phyloP scores from a whole-genome alignment of 2,888 invertebrate species.

The Autographa pulchrina region DNA sequence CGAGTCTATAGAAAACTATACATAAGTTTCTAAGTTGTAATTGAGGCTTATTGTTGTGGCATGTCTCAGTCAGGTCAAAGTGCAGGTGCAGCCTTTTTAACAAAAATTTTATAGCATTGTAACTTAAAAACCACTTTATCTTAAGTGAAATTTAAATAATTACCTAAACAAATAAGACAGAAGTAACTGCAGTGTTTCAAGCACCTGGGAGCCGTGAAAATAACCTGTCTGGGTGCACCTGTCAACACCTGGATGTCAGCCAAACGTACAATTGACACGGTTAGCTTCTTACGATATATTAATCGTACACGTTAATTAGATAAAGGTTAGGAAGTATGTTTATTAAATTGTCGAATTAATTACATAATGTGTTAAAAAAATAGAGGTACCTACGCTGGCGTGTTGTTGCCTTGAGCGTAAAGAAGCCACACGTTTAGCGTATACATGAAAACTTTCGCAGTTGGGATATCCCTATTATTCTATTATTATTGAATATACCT shows the following conservation, averaged over 20 bases:
- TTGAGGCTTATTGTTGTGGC: no score
- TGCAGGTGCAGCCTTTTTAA: not conserved
- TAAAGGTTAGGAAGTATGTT: not conserved
- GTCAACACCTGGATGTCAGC: slow-evolving; percentile 40
- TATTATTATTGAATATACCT: no score
- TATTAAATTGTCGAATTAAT: not conserved
- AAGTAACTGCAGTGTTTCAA: not conserved
- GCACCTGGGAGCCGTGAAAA: slow-evolving; percentile 23
- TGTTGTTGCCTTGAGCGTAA: no score
- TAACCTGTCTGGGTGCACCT: slow-evolving; percentile 34
- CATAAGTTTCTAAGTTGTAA: no score
- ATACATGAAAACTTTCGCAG: no score
- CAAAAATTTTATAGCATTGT: no score
- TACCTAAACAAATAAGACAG: slow-evolving; percentile 3
- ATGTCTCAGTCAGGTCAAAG: no score
- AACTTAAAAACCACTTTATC: not conserved
- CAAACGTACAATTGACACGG: slow-evolving; percentile 25
- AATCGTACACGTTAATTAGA: slow-evolving; percentile 3
- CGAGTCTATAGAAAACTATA: no score
- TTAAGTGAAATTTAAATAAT: not conserved
- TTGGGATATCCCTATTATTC: no score
- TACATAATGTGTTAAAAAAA: not conserved
- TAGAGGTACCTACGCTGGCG: not conserved
- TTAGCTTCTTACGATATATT: slow-evolving; percentile 5
- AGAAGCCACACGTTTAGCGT: not conserved